Evolutionary conservation across 2,888 invertebrate species (phyloP), one percentile per base, ranked within the genome.

Genomic region (Cantharis lateralis): DNA sequence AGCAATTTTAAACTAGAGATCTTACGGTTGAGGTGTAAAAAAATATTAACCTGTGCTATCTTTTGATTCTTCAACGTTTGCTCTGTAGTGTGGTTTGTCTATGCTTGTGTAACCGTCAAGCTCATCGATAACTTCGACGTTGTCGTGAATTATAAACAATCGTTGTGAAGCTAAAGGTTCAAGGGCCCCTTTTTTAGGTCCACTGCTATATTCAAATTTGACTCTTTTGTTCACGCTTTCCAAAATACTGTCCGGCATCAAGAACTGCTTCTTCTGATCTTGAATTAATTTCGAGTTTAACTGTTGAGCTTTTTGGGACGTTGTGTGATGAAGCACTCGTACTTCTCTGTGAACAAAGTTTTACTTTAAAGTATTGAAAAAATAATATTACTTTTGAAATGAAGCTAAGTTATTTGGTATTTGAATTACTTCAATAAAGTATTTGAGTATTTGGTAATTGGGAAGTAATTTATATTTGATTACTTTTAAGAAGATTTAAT

Each of bases 101-200:
- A 91, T 89, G 71, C 91, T 89, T 9, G 89, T 90, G 81, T 91
- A 91, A 80, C 91, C 91, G 10, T 90, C 89, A 0, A 82, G 90
- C 0, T 92, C 90, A 72, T 93, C 91, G 62, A 91, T 90, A 10
- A 95, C 92, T 83, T 94, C 93, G 32, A 95, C 91, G 77, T 93
- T 94, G 82, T 95, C 93, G 82, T 94, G 93, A 10, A 94, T 90
- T 26, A 94, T 90, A 83, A 91, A 94, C 70, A 94, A 90, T 63
- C 93, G 89, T 62, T 92, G 91, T 0, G 92, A 89, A 62, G 91
- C 90, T 15, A 95, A 85, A 0, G 93, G 90, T 84, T 93, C 92
- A 0, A 87, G 77, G 26, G 69, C 69, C 24, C 84, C 73, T 78
- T 89, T 89, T 15, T 84, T 85, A 1, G 87, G 84, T 0, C 89